Base-by-base conservation (phyloP, 2,113 vertebrate genomes). In the Spermophilus dauricus region DNA sequence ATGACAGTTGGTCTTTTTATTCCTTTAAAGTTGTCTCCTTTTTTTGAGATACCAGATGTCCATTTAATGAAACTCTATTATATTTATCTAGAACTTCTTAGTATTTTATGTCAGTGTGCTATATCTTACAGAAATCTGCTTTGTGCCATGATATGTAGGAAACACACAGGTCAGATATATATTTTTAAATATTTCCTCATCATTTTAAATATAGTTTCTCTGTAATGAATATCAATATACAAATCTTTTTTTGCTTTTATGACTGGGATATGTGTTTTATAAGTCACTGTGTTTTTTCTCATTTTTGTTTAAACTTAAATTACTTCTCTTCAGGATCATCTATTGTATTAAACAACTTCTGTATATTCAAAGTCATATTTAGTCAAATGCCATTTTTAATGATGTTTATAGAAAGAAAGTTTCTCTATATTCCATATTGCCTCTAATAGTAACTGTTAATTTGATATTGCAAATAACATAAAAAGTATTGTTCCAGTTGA, bases 391-490 rank as follows among this genome's bases (percentile, higher is more conserved):
- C 0, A 39, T 4, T 67, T 61, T 93, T 70, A 51, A 51, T 84
- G 8, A 72, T 34, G 56, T 7, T 86, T 86, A 11, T n/a, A 86
- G 56, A 93, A 85, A 81, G 24, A 30, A 1, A 9, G 16, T 32
- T 18, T 51, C 0, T 72, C 69, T 75, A 2, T 45, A 24, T 75
- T 76, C 34, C 34, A 34, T 75, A 58, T 75, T 8, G 2, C 67
- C 39, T 30, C 1, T 10, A 53, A 9, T 18, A 45, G 30, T 39
- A 48, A 48, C 56, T 56, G 8, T 34, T 84, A 94, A 78, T 65
- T 96, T 86, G 48, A 83, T 61, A 61, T 94, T 10, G 77, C 11
- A 65, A 91, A 63, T 87, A 58, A 89, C 80, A 56, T 58, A 14
- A 8, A 56, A 65, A 91, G 7, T 58, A 61, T 67, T n/a, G 22